Evolutionary conservation across 1,140 invertebrate genomes (phyloP).

Genomic region (Ips nitidus): DNA sequence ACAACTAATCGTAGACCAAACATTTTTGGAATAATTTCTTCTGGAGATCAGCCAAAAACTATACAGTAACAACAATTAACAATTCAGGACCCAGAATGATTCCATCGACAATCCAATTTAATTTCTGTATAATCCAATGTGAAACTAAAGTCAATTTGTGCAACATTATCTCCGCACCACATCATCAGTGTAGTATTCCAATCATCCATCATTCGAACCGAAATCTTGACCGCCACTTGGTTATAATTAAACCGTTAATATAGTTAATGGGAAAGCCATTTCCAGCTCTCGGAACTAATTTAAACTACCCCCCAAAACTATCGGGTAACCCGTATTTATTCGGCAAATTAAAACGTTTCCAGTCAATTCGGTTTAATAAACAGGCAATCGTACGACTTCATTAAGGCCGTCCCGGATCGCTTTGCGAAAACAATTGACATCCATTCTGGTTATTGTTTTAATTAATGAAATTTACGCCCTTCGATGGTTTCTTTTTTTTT

Average conservation of each 20-base stretch:
- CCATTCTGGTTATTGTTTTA: constrained; percentile 34
- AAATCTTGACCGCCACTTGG: constrained; percentile 11
- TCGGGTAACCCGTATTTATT: constrained; percentile 27
- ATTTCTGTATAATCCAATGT: no score
- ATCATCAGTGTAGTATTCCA: no score
- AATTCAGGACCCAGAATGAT: no score
- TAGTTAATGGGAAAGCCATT: constrained; percentile 21
- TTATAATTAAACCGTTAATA: constrained; percentile 18
- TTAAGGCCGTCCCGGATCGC: constrained; percentile 14
- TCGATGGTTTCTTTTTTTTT: constrained; percentile 20
- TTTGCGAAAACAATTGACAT: constrained; percentile 31
- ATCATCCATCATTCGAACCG: no score
- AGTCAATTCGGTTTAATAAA: constrained; percentile 34
- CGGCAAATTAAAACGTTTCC: constrained; percentile 34
- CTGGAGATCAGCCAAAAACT: no score
- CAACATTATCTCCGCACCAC: no score
- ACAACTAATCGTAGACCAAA: no score
- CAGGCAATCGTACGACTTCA: constrained; percentile 29
- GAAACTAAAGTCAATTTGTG: no score
- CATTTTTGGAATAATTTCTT: no score
- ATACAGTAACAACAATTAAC: no score
- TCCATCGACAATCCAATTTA: no score
- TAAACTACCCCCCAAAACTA: constrained; percentile 28
- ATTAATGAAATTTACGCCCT: constrained; percentile 35
- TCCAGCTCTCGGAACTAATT: constrained; percentile 20